phyloP scores from a whole-genome alignment of 2,797 vertebrate species.

The Pseudomugil tenellus region DNA sequence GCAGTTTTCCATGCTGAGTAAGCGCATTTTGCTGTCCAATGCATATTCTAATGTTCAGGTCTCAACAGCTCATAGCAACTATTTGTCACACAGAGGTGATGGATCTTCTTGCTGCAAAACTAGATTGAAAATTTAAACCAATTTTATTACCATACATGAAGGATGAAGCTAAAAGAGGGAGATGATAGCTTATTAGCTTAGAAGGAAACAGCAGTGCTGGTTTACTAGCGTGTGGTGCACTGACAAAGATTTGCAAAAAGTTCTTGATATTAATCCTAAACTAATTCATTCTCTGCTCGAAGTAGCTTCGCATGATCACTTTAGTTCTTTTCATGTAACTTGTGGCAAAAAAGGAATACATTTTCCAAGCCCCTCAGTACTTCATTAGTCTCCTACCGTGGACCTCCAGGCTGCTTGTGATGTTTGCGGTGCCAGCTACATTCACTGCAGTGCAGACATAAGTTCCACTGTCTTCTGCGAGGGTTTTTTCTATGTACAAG shows the following conservation, averaged over 20 bases:
- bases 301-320: slow-evolving; percentile 6
- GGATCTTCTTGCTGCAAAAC: background rate
- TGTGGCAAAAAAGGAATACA: background rate
- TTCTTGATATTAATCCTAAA: background rate
- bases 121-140: background rate
- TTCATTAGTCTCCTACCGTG: slow-evolving; percentile 79
- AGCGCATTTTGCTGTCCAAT: slow-evolving; percentile 46
- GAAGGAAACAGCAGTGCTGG: background rate
- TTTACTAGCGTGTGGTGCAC: background rate
- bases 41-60: background rate
- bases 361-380: slow-evolving; percentile 9
- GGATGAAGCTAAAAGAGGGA: background rate
- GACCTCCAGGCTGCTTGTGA: slow-evolving; percentile 84
- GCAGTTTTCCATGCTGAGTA: slow-evolving; percentile 38
- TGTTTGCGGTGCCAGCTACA: slow-evolving; percentile 81
- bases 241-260: background rate
- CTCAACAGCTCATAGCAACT: background rate
- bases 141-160: background rate
- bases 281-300: slow-evolving; percentile 5
- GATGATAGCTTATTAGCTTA: slow-evolving; percentile 7
- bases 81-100: slow-evolving; percentile 4
- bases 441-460: slow-evolving; percentile 90
- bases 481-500: slow-evolving; percentile 81
- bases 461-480: slow-evolving; percentile 82
- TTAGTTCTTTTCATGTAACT: background rate